Percentiles rank a stretch among this genome's conserved stretches.
phyloP scores from a whole-genome alignment of 2,888 invertebrate species.

The Eupithecia inturbata region DNA sequence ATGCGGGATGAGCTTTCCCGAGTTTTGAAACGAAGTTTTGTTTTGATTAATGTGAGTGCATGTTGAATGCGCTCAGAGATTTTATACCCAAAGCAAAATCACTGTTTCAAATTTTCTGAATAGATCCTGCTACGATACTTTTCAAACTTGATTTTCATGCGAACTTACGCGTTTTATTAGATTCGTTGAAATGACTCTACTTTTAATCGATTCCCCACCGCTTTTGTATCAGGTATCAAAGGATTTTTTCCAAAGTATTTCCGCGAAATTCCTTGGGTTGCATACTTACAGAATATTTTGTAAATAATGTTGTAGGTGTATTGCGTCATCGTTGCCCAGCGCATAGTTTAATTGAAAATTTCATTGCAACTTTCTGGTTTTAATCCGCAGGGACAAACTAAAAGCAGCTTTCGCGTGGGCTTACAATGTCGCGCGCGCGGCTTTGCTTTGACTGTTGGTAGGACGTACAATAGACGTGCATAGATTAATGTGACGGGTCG shows the following conservation, averaged over 20 bases:
- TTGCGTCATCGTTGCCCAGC: constrained; percentile 7
- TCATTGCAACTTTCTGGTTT: constrained; percentile 66
- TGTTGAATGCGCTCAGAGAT: constrained; percentile 9
- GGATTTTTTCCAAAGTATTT: not conserved
- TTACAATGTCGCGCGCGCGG: constrained; percentile 71
- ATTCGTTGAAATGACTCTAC: not conserved
- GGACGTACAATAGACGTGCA: constrained; percentile 53
- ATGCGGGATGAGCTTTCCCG: constrained; percentile 16
- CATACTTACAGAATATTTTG: no score
- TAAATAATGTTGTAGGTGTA: not conserved
- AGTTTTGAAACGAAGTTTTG: constrained; percentile 22
- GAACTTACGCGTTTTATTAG: not conserved
- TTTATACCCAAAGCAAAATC: constrained; percentile 15
- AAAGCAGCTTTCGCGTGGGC: constrained; percentile 69
- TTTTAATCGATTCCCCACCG: not conserved
- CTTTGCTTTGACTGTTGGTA: constrained; percentile 64
- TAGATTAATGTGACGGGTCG: constrained; percentile 62
- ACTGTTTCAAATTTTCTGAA: constrained; percentile 16
- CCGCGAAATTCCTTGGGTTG: no score
- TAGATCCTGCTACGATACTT: not conserved
- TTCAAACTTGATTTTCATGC: not conserved
- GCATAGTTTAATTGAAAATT: constrained; percentile 58
- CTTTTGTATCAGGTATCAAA: not conserved
- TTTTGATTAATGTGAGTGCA: constrained; percentile 34
- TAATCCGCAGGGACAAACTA: constrained; percentile 75